Percentiles rank a stretch among this genome's conserved stretches.
These are phyloP conservation scores for Archips xylosteana DNA, from an alignment of 2,888 invertebrate genomes.

Conservation along the genomic window DNA sequence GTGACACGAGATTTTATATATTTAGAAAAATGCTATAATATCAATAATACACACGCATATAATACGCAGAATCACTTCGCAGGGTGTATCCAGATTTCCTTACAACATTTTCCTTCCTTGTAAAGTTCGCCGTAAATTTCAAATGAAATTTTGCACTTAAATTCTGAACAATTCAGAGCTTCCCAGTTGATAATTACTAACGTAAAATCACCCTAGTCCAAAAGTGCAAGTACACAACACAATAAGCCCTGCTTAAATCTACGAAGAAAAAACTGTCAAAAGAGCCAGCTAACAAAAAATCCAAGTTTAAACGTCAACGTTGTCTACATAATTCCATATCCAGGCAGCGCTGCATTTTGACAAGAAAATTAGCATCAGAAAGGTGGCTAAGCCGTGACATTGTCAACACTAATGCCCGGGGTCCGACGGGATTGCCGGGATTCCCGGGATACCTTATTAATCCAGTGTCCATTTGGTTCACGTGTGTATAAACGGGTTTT, in stretches of 20 bases:
- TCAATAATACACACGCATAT: no score
- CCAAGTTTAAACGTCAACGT: conserved; percentile 23
- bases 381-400: conserved; percentile 39
- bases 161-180: no score
- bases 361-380: conserved; percentile 41
- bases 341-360: conserved; percentile 28
- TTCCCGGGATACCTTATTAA: conserved; percentile 23
- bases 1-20: no score
- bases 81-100: no score
- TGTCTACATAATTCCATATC: conserved; percentile 23
- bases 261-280: conserved; percentile 6
- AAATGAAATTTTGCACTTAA: no score
- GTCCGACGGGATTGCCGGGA: conserved; percentile 13
- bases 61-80: no score
- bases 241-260: neutral
- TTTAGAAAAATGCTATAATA: no score
- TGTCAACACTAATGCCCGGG: conserved; percentile 37
- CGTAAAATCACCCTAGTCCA: no score
- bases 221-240: neutral
- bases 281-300: neutral
- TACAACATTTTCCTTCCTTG: no score
- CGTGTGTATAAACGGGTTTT: no score
- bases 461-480: conserved; percentile 29
- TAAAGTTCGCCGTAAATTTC: no score
- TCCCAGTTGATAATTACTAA: no score